Evolutionary conservation across 2,888 invertebrate species (phyloP), one percentile per base, ranked within the genome.

Genomic region (Aleiodes leptofemur): DNA sequence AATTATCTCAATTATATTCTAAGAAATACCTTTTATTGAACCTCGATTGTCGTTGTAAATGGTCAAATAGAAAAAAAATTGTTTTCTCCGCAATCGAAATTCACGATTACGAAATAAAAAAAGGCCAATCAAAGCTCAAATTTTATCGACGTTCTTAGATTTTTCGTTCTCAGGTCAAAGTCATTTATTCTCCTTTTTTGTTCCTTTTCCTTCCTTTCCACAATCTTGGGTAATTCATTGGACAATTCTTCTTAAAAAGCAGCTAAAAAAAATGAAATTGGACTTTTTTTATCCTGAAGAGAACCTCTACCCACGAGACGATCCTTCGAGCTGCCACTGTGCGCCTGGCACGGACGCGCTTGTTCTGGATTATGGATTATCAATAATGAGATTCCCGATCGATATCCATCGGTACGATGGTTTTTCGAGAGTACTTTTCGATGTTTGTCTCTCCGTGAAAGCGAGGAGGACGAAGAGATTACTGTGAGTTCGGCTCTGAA

Each of bases 281-380:
- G 29, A 61, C 72, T 50, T 72, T 72, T 61, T 48, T 64, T 48
- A 64, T 38, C 69, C 76, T 57, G 14, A 50, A 72, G 72, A 53
- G 76, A 59, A 50, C 71, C 48, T 72, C 68, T 69, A 72, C 76
- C 76, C 72, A 76, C 72, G 66, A 80, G 79, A 82, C 84, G 84
- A 87, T 87, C 84, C 84, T 81, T 85, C 85, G 86, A 84, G 81
- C 85, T 85, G 86, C 85, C 86, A 84, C 84, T 80, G 83, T 82
- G 81, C 78, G 79, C 79, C 80, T 76, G 76, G 82, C 79, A 80
- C 74, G 79, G 80, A 79, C 76, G 83, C 82, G 83, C 83, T 86
- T 87, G 86, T 87, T 87, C 85, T 81, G 82, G 86, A 86, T 84
- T 87, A 88, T 87, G 85, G 87, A 89, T 89, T 89, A 87, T 88